Percentiles rank a stretch among this genome's conserved stretches.
phyloP scores from a whole-genome alignment of 2,888 invertebrate species.

The Lordiphosa andalusiaca region DNA sequence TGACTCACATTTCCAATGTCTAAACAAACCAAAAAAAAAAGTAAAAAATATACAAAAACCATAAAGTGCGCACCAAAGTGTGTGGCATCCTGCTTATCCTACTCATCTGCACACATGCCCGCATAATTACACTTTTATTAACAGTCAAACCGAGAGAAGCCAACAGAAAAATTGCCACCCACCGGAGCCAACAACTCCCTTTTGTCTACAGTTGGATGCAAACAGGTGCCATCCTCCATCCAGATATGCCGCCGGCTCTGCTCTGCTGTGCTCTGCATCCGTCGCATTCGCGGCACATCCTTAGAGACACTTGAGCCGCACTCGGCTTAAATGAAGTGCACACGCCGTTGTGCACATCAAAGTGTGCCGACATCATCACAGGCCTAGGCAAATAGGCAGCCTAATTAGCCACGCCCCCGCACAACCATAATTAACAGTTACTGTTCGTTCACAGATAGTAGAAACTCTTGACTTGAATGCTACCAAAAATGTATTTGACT shows the following conservation, averaged over 20 bases:
- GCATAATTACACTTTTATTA: slow-evolving; percentile 69
- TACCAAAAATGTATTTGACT: slow-evolving; percentile 28
- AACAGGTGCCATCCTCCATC: slow-evolving; percentile 52
- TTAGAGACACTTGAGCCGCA: slow-evolving; percentile 68
- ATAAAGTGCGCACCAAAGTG: slow-evolving; percentile 1
- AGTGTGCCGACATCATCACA: slow-evolving; percentile 52
- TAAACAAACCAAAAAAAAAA: slow-evolving; percentile 58
- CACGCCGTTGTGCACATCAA: slow-evolving; percentile 68
- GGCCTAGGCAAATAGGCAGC: slow-evolving; percentile 34
- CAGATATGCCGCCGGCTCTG: slow-evolving; percentile 7
- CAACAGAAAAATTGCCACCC: slow-evolving; percentile 48
- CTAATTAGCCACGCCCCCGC: slow-evolving; percentile 69
- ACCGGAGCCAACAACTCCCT: slow-evolving; percentile 5
- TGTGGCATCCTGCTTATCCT: slow-evolving; percentile 4
- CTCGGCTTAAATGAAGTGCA: slow-evolving; percentile 72
- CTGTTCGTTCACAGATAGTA: slow-evolving; percentile 27
- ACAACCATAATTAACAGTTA: slow-evolving; percentile 57
- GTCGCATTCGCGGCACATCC: slow-evolving; percentile 52
- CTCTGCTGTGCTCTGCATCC: slow-evolving; percentile 9
- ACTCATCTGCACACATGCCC: slow-evolving; percentile 18
- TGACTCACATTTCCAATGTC: slow-evolving; percentile 42
- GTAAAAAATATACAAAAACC: background rate
- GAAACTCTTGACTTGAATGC: slow-evolving; percentile 20
- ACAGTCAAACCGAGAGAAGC: slow-evolving; percentile 45
- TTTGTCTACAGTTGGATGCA: slow-evolving; percentile 54